Evolutionary conservation across 2,797 vertebrate genomes (phyloP).

Genomic region (Syngnathus rostellatus): DNA sequence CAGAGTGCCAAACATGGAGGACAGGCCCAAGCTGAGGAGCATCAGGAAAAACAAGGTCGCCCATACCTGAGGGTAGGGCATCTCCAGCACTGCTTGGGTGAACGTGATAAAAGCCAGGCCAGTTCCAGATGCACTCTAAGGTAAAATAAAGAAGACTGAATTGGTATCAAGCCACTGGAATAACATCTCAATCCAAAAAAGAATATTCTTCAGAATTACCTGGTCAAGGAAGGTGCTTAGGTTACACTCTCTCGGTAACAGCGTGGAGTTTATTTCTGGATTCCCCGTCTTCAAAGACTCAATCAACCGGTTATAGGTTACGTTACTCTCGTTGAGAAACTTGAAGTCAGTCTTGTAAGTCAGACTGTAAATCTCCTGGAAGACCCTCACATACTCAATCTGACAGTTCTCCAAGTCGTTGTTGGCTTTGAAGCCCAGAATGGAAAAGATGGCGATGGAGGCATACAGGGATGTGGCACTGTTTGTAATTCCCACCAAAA

Average conservation of each 20-base stretch:
- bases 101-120: slow-evolving; percentile 87
- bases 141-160: not conserved
- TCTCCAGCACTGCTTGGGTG: slow-evolving; percentile 78
- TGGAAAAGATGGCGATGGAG: slow-evolving; percentile 80
- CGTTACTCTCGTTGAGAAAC: too few species aligned
- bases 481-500: slow-evolving; percentile 80
- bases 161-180: too few species aligned
- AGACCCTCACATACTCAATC: slow-evolving; percentile 57
- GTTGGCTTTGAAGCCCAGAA: slow-evolving; percentile 89
- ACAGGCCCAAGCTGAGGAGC: slow-evolving; percentile 84
- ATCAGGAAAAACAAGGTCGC: slow-evolving; percentile 84
- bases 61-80: slow-evolving; percentile 85
- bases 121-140: slow-evolving; percentile 80
- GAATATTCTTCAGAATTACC: slow-evolving; percentile 46
- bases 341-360: too few species aligned
- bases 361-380: not conserved
- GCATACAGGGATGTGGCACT: slow-evolving; percentile 84
- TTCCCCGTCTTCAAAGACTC: slow-evolving; percentile 50
- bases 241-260: slow-evolving; percentile 67
- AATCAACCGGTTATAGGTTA: slow-evolving; percentile 63
- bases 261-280: slow-evolving; percentile 41
- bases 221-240: slow-evolving; percentile 78
- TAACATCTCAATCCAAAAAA: not conserved
- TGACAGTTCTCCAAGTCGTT: slow-evolving; percentile 64
- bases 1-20: slow-evolving; percentile 88